A percentile compares a stretch with the other conserved stretches of the same genome.
Conservation (phyloP, 2,113 vertebrate genomes). For the Tachysurus fulvidraco region DNA sequence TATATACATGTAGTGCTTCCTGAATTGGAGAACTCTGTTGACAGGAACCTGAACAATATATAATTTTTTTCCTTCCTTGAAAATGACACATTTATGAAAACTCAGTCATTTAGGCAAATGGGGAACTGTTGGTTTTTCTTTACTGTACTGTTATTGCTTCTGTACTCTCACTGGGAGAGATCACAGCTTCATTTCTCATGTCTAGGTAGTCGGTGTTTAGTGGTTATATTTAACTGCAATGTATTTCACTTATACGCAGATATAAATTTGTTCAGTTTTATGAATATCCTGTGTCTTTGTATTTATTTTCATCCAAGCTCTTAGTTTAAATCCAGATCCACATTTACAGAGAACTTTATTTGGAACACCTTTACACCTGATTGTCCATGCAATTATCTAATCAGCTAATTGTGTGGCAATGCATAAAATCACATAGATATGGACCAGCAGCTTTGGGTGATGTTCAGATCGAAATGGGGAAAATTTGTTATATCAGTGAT, state of each 20-base stretch:
- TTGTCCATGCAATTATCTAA: not conserved
- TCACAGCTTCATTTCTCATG: conserved; percentile 3
- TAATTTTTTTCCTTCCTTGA: not conserved
- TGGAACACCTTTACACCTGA: not conserved
- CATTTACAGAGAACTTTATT: not conserved
- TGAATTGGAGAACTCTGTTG: not conserved
- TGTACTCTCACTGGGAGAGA: not conserved
- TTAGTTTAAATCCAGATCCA: not conserved
- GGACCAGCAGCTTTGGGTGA: not conserved
- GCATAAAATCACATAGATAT: not conserved
- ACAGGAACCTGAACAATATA: not conserved
- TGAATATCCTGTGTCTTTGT: not conserved
- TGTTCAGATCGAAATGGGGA: not conserved
- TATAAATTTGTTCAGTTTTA: not conserved
- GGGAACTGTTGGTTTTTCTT: not conserved
- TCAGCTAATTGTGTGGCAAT: not conserved
- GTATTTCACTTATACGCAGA: not conserved
- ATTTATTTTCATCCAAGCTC: not conserved
- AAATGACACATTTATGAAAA: not conserved
- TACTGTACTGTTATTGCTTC: not conserved
- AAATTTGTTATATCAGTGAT: not conserved
- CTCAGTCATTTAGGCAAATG: not conserved
- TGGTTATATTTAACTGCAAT: not conserved
- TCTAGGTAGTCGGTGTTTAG: not conserved
- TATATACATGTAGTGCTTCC: not conserved